Evolutionary conservation across 2,113 vertebrate species (phyloP).

Genomic region (Phoenicopterus ruber): DNA sequence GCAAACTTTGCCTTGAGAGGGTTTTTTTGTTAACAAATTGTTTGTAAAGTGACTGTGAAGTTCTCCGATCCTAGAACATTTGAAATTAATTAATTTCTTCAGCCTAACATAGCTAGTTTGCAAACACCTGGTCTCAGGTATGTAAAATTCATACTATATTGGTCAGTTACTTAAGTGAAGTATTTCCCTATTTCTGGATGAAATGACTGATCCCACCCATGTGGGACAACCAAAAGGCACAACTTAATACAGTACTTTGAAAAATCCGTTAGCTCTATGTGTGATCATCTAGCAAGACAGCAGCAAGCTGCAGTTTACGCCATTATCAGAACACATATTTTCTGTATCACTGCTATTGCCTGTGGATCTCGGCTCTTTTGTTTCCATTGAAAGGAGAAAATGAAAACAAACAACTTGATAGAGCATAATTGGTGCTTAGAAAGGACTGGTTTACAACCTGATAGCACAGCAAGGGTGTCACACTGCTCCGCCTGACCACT

Average conservation of each 20-base stretch:
- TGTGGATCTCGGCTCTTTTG: neutral
- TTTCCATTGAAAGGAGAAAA: neutral
- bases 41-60: neutral
- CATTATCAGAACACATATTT: neutral
- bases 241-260: neutral
- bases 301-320: neutral
- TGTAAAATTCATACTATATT: neutral
- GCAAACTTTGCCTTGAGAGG: neutral
- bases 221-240: neutral
- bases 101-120: neutral
- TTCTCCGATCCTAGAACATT: neutral
- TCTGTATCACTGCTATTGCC: neutral
- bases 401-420: neutral
- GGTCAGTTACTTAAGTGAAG: neutral
- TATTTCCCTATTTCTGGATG: neutral
- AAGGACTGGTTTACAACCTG: neutral
- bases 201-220: neutral
- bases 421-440: neutral
- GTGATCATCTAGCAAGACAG: neutral
- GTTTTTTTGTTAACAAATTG: neutral
- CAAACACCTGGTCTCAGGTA: neutral
- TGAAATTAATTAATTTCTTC: neutral
- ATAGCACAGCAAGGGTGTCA: neutral
- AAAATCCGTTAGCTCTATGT: neutral
- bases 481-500: neutral